Conservation (phyloP, 1,140 invertebrate species). For the Tenebrio molitor region DNA sequence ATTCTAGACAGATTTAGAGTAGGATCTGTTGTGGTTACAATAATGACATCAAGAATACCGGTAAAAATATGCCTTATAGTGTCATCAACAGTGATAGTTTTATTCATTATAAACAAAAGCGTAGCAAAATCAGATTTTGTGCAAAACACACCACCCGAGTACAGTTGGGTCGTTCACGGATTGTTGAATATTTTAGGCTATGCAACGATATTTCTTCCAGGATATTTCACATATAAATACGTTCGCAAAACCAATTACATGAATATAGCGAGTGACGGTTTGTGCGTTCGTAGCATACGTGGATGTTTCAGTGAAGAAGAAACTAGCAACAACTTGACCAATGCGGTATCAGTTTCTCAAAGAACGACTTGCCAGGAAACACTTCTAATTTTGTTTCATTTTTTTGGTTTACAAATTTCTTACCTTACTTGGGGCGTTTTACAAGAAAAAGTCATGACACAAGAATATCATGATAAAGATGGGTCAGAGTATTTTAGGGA, state of each 20-base stretch:
- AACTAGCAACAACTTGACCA: constrained; percentile 58
- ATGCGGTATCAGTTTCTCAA: constrained; percentile 57
- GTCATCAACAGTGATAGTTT: no score
- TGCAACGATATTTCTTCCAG: constrained; percentile 88
- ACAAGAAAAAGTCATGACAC: constrained; percentile 94
- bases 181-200: constrained; percentile 91
- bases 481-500: constrained; percentile 85
- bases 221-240: constrained; percentile 88
- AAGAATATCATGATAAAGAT: constrained; percentile 77
- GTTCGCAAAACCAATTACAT: constrained; percentile 85
- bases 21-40: no score
- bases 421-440: constrained; percentile 96
- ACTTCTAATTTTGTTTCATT: constrained; percentile 81
- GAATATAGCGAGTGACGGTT: constrained; percentile 80
- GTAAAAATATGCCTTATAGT: not conserved
- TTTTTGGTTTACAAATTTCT: constrained; percentile 88
- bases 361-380: constrained; percentile 71
- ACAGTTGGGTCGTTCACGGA: constrained; percentile 84
- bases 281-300: constrained; percentile 71
- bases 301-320: constrained; percentile 75
- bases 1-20: no score
- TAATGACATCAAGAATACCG: no score
- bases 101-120: not conserved
- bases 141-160: constrained; percentile 61
- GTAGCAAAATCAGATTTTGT: constrained; percentile 24